Percentiles rank a stretch among this genome's conserved stretches.
These are phyloP conservation scores for Oligia strigilis DNA, from an alignment of 2,888 invertebrate species.

Conservation along the genomic window DNA sequence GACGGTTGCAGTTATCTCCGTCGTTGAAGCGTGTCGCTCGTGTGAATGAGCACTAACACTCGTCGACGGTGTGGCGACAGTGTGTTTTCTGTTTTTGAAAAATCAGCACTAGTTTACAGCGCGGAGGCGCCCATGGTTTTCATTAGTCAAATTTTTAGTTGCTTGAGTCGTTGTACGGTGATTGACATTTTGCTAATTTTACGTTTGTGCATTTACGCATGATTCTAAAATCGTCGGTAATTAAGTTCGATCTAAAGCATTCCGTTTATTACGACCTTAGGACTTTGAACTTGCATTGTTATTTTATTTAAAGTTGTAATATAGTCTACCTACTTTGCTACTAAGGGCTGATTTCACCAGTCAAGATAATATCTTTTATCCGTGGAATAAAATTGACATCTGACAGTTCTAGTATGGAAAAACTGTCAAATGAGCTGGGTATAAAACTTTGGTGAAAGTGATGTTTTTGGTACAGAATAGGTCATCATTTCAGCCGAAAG, in stretches of 20 bases:
- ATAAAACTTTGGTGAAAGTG: too few relatives aligned
- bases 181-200: slow-evolving; percentile 14
- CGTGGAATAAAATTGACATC: too few relatives aligned
- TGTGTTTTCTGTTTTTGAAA: neutral
- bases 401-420: too few relatives aligned
- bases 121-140: neutral
- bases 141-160: neutral
- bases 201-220: neutral
- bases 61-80: neutral
- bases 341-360: too few relatives aligned
- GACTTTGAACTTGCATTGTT: neutral
- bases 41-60: neutral
- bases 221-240: neutral
- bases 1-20: too few relatives aligned
- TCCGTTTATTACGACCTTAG: neutral
- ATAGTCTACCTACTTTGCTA: too few relatives aligned
- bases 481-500: too few relatives aligned
- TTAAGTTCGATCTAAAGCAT: slow-evolving; percentile 7
- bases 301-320: neutral
- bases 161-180: neutral
- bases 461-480: too few relatives aligned
- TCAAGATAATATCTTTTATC: too few relatives aligned
- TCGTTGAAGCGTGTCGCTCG: too few relatives aligned
- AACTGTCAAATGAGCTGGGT: too few relatives aligned
- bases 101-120: neutral